Base-by-base conservation (phyloP, 2,113 vertebrate genomes). In the Thalassarche chlororhynchos region DNA sequence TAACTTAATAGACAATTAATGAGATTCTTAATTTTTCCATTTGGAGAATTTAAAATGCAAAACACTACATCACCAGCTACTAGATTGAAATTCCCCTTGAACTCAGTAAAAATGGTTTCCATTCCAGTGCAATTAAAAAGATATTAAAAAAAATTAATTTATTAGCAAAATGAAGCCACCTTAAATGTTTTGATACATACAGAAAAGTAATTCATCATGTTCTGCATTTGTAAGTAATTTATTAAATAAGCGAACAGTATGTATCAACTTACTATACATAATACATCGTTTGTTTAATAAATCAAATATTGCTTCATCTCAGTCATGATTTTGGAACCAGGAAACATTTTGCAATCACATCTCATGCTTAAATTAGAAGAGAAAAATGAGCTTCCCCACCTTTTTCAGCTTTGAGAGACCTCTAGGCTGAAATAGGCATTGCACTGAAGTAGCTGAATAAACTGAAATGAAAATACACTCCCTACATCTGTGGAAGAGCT, bases 1-100 rank as follows among this genome's bases (percentile, higher is more conserved):
- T 44, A 76, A 84, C 87, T 82, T 96, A 95, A 93, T 85, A 85
- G 84, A 85, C 78, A 91, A 96, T 84, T 92, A 93, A 93, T 91
- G 75, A 85, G 66, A 54, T 47, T 60, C 31, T 76, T 90, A 47
- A 85, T 96, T 91, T 96, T 89, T 90, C 84, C 89, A 83, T 87
- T 97, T 95, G 44, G 66, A 91, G 78, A 95, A 93, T 76, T 96
- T 76, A 85, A 89, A 81, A 90, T 65, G 78, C 65, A 82, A 84
- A 94, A 31, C 40, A 69, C 44, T 71, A 47, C 24, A 87, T 51
- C 47, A 95, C 46, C 52, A 89, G 61, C 84, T 65, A 72, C 61
- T 60, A 79, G 70, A 82, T 1, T 69, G 40, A 90, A 95, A 97
- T 81, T 78, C 38, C 47, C 55, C 72, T 75, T 75, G 79, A 88